Evolutionary conservation across 2,113 vertebrate genomes (phyloP), one percentile per base, ranked within the genome.

Genomic region (Cercopithecus mona): DNA sequence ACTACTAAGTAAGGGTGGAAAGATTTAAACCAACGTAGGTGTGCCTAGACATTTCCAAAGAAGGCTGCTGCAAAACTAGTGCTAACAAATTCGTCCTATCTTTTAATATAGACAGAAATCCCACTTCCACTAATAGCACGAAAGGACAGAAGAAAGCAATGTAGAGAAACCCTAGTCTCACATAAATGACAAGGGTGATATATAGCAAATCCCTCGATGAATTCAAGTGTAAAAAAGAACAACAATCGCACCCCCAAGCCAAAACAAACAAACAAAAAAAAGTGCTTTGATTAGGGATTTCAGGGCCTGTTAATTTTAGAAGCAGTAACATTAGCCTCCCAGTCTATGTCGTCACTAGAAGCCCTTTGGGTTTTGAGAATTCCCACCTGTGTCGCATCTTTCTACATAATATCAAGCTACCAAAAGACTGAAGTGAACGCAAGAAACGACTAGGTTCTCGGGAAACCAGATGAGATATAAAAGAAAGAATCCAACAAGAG

Each of bases 351-450:
- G 92, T 92, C 93, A 88, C 79, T 7, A 82, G 35, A 92, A 85
- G 40, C 27, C 96, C 92, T 73, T 35, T 82, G 96, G 96, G 97
- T 27, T 96, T 97, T 92, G 45, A 88, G 23, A 94, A 98, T 97
- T 96, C 95, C 97, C 97, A 94, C 38, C 84, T 90, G 97, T 78
- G 96, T 75, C 90, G 90, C 92, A 93, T 96, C 96, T 88, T 93
- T 96, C 93, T 73, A 95, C 95, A 89, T 68, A 94, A 93, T 79
- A 80, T 14, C 68, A 85, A 94, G 95, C 72, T 68, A 87, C 75
- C 59, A 59, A 79, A 84, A 79, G 75, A 87, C 50, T 68, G 66
- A 70, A 72, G 61, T 6, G 55, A 76, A 90, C 7, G 68, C 14
- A 88, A 85, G 91, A 70, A 25, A 23, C 8, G 25, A 50, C 25